Base-by-base conservation (phyloP, 2,888 invertebrate genomes). In the Thalpophila matura region DNA sequence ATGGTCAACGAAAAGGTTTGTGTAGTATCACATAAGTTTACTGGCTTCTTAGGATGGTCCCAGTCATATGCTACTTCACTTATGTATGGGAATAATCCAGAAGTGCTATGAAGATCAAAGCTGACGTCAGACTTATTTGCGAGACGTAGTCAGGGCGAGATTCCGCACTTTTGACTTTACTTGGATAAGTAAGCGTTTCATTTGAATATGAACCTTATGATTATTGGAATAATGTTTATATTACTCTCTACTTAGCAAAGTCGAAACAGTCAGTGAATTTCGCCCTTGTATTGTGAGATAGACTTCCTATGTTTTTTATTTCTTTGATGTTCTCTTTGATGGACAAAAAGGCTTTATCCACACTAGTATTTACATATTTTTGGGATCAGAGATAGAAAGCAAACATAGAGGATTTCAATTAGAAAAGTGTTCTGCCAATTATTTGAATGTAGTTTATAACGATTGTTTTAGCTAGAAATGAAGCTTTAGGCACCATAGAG, bases 401-500 rank as follows among this genome's bases (percentile, higher is more conserved):
- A 31, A 27, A 9, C 16, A 5, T 49, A 49, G 42, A 14, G 6
- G 12, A n/a, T 51, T 27, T 27, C 26, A 53, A 45, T 56, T 46
- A 64, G 16, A 16, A 20, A 37, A 56, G 14, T 46, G 38, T 31
- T 57, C 31, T 31, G 27, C n/a, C 45, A 45, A 45, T 37, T 16
- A 37, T 40, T 40, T 66, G 24, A 33, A 27, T 37, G 14, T 74
- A 47, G 42, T 33, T 31, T 27, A 22, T n/a, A 27, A 20, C 0
- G 14, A 29, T 29, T 18, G n/a, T 27, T 24, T 12, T 22, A 22
- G 33, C 37, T 70, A 54, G 45, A 50, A 14, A 31, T 40, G 22
- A 18, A 60, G 45, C 43, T 33, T 40, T 49, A 31, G 9, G 24
- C 53, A 70, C 37, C 29, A 50, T 50, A 38, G 31, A 51, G n/a